Base-by-base conservation (phyloP, 2,113 vertebrate species). In the Apodemus speciosus region DNA sequence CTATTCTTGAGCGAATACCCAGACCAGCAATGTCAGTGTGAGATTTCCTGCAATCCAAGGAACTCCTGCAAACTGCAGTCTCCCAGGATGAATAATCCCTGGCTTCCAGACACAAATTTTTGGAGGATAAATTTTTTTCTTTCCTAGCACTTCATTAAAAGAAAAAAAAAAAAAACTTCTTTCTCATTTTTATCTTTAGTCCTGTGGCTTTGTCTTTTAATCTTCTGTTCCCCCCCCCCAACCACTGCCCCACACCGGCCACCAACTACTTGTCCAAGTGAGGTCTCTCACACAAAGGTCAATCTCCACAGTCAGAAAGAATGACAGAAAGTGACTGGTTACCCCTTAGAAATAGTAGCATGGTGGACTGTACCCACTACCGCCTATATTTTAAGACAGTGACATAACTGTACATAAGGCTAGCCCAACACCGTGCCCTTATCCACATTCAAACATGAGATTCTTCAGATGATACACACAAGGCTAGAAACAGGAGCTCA, bases 51-150 rank as follows among this genome's bases (percentile, higher is more conserved):
- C 97, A 97, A 97, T 84, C 92, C 93, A 89, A 5, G 94, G 80
- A 86, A 96, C 94, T 97, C 97, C 92, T 97, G 90, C 62, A 93
- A 91, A 90, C 91, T 32, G 51, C 80, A 94, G 92, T 97, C 96
- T 85, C 96, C 94, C 95, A 96, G 96, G 97, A 85, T 96, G 97
- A 98, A 97, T 97, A 53, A 27, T 25, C 49, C 6, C 95, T 97
- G 95, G 92, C 92, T 93, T 98, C 96, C 92, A 87, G 95, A 97
- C 76, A 72, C 83, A 97, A 83, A 97, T 97, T 97, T 98, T 97
- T 98, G 71, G 53, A 97, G 95, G 92, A 97, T 96, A 95, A 97
- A 89, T 72, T 46, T 43, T 32, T 97, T 97, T 56, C 14, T 56
- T 96, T 91, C 96, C 96, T 96, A 92, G 92, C 94, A 97, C 95